A percentile compares a stretch with the other conserved stretches of the same genome.
Evolutionary conservation across 2,888 invertebrate species (phyloP).

Genomic region (Limnephilus rhombicus): DNA sequence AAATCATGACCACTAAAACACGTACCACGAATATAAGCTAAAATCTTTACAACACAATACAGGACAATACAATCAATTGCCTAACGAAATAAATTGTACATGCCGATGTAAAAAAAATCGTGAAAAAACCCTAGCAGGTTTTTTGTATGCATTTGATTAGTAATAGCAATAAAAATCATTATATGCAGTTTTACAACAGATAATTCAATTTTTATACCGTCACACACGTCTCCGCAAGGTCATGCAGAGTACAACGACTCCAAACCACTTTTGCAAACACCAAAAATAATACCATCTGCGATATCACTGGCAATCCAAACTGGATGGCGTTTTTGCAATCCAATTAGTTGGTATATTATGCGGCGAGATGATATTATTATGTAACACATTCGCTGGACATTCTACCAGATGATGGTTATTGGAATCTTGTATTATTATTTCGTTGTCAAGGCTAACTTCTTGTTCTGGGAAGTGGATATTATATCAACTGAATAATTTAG

Average conservation of each 20-base stretch:
- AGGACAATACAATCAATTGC: neutral
- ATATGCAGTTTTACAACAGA: neutral
- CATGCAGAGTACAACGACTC: conserved; percentile 27
- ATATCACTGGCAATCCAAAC: conserved; percentile 10
- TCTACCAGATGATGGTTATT: neutral
- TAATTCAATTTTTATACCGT: neutral
- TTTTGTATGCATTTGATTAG: neutral
- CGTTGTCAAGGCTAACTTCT: conserved; percentile 25
- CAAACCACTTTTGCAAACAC: neutral
- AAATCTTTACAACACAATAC: neutral
- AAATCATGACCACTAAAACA: neutral
- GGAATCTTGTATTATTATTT: conserved; percentile 12
- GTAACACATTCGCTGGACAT: conserved; percentile 4
- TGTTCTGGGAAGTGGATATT: neutral
- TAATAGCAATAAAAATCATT: neutral
- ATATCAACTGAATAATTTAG: neutral
- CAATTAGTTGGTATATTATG: conserved; percentile 50
- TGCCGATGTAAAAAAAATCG: neutral
- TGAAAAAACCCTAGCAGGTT: neutral
- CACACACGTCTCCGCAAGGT: conserved; percentile 24
- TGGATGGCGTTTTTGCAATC: conserved; percentile 34
- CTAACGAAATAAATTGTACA: neutral
- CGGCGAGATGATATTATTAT: conserved; percentile 25
- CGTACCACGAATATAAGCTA: neutral
- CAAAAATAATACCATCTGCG: neutral